Evolutionary conservation across 1,140 invertebrate species (phyloP).

Genomic region (Epicauta chinensis): DNA sequence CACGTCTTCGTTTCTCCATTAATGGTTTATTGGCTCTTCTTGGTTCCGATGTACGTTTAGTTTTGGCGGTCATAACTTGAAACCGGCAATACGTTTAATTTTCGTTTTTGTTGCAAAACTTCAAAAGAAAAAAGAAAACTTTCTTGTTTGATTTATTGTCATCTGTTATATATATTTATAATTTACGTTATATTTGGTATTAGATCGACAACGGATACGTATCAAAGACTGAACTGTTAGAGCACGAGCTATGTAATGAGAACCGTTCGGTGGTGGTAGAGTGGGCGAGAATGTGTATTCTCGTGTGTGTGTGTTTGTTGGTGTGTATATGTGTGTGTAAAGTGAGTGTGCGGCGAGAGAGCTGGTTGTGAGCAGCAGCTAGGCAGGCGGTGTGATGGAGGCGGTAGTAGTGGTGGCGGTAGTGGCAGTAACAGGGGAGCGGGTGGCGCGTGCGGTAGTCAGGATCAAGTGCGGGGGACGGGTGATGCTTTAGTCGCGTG

Average conservation of each 20-base stretch:
- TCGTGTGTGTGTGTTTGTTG: not conserved
- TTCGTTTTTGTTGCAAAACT: too few relatives aligned
- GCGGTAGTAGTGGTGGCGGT: constrained; percentile 11
- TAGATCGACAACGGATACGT: not conserved
- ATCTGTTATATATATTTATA: not conserved
- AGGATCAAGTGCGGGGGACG: constrained; percentile 18
- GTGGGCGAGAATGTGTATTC: constrained; percentile 10
- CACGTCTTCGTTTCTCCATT: constrained; percentile 84
- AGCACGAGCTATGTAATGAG: constrained; percentile 9
- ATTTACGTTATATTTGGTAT: not conserved
- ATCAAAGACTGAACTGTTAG: not conserved
- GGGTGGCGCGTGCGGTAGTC: constrained; percentile 23
- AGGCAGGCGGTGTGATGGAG: constrained; percentile 19
- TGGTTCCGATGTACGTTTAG: constrained; percentile 38
- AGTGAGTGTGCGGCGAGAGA: constrained; percentile 27
- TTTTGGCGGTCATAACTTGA: constrained; percentile 39
- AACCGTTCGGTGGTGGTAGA: constrained; percentile 5
- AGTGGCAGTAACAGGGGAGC: constrained; percentile 13
- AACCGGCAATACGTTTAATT: too few relatives aligned
- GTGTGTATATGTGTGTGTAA: not conserved
- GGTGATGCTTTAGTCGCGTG: constrained; percentile 41
- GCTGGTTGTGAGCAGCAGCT: constrained; percentile 21
- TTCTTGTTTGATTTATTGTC: too few relatives aligned
- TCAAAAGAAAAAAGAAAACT: too few relatives aligned
- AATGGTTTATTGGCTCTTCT: constrained; percentile 76